phyloP scores from a whole-genome alignment of 1,140 invertebrate genomes.

The Chironomus striatipennis region DNA sequence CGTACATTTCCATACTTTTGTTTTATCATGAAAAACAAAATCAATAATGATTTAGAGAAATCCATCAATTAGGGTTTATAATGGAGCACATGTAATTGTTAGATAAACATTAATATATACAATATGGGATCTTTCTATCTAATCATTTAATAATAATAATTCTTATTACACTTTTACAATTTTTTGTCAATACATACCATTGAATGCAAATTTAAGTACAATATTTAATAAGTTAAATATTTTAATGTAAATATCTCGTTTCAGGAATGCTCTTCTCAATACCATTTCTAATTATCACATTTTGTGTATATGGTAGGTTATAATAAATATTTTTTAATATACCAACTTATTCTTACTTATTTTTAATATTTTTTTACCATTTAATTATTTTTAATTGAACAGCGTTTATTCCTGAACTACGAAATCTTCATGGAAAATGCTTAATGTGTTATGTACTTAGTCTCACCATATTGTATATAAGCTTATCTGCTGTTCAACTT shows the following conservation, averaged over 20 bases:
- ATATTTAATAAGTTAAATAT: too few relatives aligned
- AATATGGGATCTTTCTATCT: too few relatives aligned
- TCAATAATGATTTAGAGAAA: too few relatives aligned
- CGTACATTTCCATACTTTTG: too few relatives aligned
- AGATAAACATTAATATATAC: too few relatives aligned
- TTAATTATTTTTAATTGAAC: background rate
- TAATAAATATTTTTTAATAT: background rate
- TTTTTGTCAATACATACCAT: too few relatives aligned
- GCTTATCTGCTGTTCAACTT: background rate
- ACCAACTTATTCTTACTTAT: too few relatives aligned
- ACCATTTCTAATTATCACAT: constrained; percentile 11
- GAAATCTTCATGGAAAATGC: constrained; percentile 20
- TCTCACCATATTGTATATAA: background rate
- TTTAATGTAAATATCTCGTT: background rate
- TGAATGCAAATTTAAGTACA: too few relatives aligned
- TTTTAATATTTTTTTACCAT: background rate
- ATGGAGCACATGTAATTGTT: too few relatives aligned
- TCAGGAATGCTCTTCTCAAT: constrained; percentile 24
- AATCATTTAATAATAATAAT: background rate
- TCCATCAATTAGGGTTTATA: too few relatives aligned
- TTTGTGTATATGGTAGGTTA: constrained; percentile 10
- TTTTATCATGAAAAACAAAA: too few relatives aligned
- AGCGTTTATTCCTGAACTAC: background rate
- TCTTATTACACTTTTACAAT: too few relatives aligned
- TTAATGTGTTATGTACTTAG: constrained; percentile 1